Evolutionary conservation across 92 coral and sea anemone species (phyloP), one percentile per base, ranked within the genome.

Genomic region (Nematostella vectensis): DNA sequence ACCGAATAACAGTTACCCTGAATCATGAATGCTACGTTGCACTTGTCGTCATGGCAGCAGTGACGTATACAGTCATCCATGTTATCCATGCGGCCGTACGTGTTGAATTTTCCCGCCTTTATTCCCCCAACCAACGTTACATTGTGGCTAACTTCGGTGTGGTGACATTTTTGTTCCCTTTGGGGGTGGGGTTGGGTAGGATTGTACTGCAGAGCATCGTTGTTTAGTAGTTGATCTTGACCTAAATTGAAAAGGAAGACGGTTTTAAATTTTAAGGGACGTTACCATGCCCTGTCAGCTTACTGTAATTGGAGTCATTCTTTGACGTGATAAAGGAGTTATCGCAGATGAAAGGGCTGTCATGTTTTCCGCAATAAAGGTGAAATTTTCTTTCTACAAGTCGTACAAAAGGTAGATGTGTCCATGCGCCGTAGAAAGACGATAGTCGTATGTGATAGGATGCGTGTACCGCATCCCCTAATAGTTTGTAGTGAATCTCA

Each of bases 11-110:
- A 89, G 29, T 76, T 78, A 42, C 79, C 80, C 60, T 89, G 89
- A 40, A 89, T 87, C 95, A 85, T 89, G 69, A 85, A 89, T 18
- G 82, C 78, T 17, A 85, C 67, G 81, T 89, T 85, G 52, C 96
- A 89, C 31, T 78, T 77, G 57, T 85, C 69, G 79, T 89, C 95
- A 59, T 70, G 82, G 47, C 96, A 89, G 74, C 96, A 89, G 53
- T 76, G 74, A 61, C 88, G 81, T 59, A 78, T 78, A 43, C 96
- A 89, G 53, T 89, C 89, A 33, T 81, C 79, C 47, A 80, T 75
- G 30, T 61, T 78, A 40, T 64, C 63, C 31, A 78, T 67, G 62
- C 47, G 65, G 25, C 96, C 96, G 28, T 79, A 87, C 38, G 95
- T 80, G 65, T 72, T 71, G 72, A 88, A 88, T 54, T 72, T 80